Base-by-base conservation (phyloP, 2,797 vertebrate species). In the Sorex maritimensis region DNA sequence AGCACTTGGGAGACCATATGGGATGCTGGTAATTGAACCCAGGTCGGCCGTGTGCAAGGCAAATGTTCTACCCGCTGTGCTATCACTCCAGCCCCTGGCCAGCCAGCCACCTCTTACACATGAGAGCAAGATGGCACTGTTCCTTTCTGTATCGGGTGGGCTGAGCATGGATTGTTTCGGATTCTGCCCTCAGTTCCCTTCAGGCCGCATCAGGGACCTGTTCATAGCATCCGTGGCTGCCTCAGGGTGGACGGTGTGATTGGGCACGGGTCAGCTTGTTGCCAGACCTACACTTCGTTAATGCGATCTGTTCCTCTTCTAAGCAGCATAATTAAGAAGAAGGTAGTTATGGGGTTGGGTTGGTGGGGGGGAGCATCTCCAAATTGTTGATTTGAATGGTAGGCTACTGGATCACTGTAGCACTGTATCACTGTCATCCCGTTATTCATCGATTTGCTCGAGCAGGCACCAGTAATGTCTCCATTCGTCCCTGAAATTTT, bases 271-370 rank as follows among this genome's bases (percentile, higher is more conserved):
- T 46, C 10, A 86, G 3, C 74, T 92, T 58, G 5, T 77, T 90
- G 65, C 26, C 88, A 55, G 67, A 67, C 89, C 7, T 83, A 26
- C 28, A 71, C 26, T 23, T 38, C 68, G 58, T 55, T 86, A 71
- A 88, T 3, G 65, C 81, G 38, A 34, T 90, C 28, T 75, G 14
- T 90, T 72, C 68, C 58, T 86, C 68, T 92, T 5, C 7, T 81
- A 21, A 71, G 28, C 28, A 49, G 73, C 24, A 1, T 71, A 28
- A 49, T 58, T 84, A 19, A 11, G 49, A 79, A 58, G 15, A 79
- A 92, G 63, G 52, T 44, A 67, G 65, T 67, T 7, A 44, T 44
- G 41, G 41, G 41, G 41, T 44, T 44, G 41, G 41, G 41, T 65
- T 24, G 26, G 8, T 26, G 21, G 28, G 28, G 26, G 65, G 28